Percentiles rank a stretch among this genome's conserved stretches.
Conservation (phyloP, 2,888 invertebrate species). For the Emmelina monodactyla region DNA sequence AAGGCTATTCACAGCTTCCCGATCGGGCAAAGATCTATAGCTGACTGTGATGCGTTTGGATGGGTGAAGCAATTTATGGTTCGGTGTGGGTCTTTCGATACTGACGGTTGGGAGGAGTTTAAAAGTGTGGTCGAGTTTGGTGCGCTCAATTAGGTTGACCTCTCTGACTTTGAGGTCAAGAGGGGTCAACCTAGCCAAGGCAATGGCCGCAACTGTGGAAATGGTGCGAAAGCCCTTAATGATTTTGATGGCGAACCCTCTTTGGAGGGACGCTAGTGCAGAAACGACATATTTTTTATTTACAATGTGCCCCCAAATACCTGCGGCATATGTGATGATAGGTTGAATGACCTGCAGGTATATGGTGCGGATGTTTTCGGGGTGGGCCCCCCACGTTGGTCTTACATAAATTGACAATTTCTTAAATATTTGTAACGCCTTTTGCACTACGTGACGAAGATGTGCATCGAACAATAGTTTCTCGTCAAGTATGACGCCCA, state of each 20-base stretch:
- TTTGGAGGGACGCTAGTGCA: constrained; percentile 7
- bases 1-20: neutral
- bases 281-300: no score
- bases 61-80: constrained; percentile 2
- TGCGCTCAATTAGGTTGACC: neutral
- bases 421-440: no score
- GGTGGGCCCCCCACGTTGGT: constrained; percentile 10
- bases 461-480: no score
- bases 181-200: constrained; percentile 12
- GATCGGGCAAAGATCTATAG: neutral
- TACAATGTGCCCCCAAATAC: no score
- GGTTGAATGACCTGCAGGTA: constrained; percentile 14
- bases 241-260: constrained; percentile 12
- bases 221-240: constrained; percentile 13
- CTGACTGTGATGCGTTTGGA: neutral
- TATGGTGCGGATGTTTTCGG: constrained; percentile 8
- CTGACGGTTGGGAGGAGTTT: constrained; percentile 2
- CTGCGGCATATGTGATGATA: no score
- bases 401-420: no score
- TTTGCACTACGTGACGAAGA: no score
- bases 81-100: neutral
- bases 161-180: constrained; percentile 9
- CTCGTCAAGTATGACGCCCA: no score
- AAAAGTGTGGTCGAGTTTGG: neutral
- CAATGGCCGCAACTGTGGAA: constrained; percentile 9